Evolutionary conservation across 2,888 invertebrate genomes (phyloP).

Genomic region (Pecten maximus): DNA sequence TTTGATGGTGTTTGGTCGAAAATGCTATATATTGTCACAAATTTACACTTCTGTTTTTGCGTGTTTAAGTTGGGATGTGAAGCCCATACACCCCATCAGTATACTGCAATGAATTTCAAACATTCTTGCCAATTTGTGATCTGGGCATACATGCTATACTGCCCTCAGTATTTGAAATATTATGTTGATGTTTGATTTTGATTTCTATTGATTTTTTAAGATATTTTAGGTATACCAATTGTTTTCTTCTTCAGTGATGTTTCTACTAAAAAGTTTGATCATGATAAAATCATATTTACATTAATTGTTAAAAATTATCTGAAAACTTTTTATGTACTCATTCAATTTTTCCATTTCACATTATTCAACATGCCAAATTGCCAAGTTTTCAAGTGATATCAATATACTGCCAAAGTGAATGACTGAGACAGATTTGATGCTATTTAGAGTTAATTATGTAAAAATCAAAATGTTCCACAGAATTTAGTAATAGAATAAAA

Average conservation of each 20-base stretch:
- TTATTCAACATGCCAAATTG: constrained; percentile 20
- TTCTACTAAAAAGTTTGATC: neutral
- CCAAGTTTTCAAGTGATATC: constrained; percentile 6
- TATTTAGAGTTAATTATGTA: neutral
- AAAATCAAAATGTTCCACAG: neutral
- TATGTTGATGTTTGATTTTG: neutral
- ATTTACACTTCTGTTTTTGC: neutral
- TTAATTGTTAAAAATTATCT: neutral
- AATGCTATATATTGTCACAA: constrained; percentile 4
- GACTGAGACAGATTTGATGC: neutral
- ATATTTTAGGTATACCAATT: neutral
- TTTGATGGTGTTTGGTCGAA: neutral
- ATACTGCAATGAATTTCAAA: constrained; percentile 14
- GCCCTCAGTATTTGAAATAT: neutral
- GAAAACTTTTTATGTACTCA: neutral
- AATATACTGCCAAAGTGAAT: neutral
- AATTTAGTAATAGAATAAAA: neutral
- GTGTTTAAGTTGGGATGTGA: neutral
- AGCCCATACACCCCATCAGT: neutral
- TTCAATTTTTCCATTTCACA: constrained; percentile 17
- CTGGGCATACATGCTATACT: neutral
- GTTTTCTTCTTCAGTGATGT: neutral
- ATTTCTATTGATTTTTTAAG: neutral
- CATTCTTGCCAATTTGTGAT: constrained; percentile 35
- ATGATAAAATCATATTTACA: neutral